Conservation (phyloP, 2,888 invertebrate species). For the Tholera decimalis region DNA sequence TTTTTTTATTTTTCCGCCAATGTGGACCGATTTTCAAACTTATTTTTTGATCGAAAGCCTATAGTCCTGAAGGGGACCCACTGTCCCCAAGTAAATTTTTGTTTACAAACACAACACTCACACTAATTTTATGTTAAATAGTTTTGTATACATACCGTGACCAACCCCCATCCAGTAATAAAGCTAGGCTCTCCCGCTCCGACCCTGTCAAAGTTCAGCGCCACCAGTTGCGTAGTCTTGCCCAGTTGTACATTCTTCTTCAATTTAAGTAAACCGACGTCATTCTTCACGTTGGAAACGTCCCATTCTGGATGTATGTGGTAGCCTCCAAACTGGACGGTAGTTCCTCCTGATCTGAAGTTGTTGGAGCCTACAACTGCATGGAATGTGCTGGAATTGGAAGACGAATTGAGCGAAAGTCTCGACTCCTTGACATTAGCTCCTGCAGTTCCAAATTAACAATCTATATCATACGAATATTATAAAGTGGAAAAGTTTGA, state of each 20-base stretch:
- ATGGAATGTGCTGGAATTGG: conserved; percentile 58
- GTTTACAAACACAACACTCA: too few species aligned
- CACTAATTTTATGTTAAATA: too few species aligned
- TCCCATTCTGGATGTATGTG: conserved; percentile 70
- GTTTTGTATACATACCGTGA: conserved; percentile 21
- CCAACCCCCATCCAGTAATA: conserved; percentile 74
- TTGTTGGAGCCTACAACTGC: conserved; percentile 68
- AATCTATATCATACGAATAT: too few species aligned
- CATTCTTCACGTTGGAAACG: conserved; percentile 66
- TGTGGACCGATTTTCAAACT: too few species aligned
- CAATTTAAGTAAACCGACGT: conserved; percentile 65
- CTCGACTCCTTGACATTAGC: too few species aligned
- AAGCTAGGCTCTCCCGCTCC: conserved; percentile 48
- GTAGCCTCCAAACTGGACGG: conserved; percentile 55
- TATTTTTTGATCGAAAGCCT: too few species aligned
- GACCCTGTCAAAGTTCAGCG: conserved; percentile 54
- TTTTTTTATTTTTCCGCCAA: too few species aligned
- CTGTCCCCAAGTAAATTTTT: too few species aligned
- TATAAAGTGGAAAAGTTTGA: too few species aligned
- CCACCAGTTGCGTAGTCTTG: conserved; percentile 46
- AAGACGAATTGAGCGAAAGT: background rate
- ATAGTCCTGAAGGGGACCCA: too few species aligned
- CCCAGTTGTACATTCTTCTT: conserved; percentile 35
- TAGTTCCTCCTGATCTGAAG: conserved; percentile 62
- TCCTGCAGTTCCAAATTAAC: too few species aligned